Base-by-base conservation (phyloP, 2,888 invertebrate species). In the Trissolcus japonicus region DNA sequence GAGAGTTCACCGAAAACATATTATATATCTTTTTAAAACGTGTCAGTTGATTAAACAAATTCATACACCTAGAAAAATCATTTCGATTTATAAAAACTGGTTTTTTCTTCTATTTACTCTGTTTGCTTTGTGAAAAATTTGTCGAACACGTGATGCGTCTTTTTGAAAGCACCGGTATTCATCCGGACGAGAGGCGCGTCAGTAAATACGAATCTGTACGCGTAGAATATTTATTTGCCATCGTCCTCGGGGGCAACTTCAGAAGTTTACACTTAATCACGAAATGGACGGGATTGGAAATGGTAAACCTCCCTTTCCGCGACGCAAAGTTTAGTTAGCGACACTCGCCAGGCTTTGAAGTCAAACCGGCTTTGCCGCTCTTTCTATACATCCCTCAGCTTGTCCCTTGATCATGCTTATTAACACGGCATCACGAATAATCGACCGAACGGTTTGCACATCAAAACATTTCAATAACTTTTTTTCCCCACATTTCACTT, bases 211-310 rank as follows among this genome's bases (percentile, higher is more conserved):
- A 59, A 75, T 63, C 57, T 54, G 13, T 48, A 40, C 60, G 65
- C 69, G 63, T 66, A 51, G 66, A 69, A 76, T 35, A 35, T 76
- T 69, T 76, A 76, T 76, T 76, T 76, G 76, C 76, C 51, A 71
- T 71, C 76, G 57, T 76, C 61, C 77, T 72, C 63, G 35, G 63
- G 71, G 63, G 69, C 65, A 74, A 78, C 78, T 78, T 71, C 71
- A 78, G 71, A 85, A 87, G 86, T 87, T 87, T 87, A 83, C 86
- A 83, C 88, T 87, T 87, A 88, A 88, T 88, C 88, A 88, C 82
- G 86, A 87, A 88, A 88, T 88, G 88, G 88, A 88, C 85, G 83
- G 83, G 82, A 86, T 86, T 84, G 85, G 84, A 86, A 87, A 85
- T 82, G 85, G 85, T 85, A 85, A 86, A 86, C 84, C 80, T 57